These are phyloP conservation scores for Drosophila monieri DNA, from an alignment of 2,888 invertebrate species.

Conservation along the genomic window DNA sequence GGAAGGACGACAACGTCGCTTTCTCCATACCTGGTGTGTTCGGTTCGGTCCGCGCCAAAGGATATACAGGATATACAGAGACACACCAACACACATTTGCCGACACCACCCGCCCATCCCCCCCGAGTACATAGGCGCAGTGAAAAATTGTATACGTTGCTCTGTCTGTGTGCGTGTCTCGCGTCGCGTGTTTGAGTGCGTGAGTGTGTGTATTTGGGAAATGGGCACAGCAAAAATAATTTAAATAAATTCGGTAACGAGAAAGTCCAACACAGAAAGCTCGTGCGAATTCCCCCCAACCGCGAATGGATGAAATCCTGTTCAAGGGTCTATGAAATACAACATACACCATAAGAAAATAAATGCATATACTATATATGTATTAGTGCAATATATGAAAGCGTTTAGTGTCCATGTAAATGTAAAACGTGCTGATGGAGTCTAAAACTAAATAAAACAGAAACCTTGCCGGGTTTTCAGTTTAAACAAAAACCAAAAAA, in stretches of 20 bases:
- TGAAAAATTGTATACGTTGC: slow-evolving; percentile 40
- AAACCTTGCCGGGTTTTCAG: slow-evolving; percentile 29
- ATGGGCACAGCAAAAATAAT: slow-evolving; percentile 71
- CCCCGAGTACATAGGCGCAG: slow-evolving; percentile 50
- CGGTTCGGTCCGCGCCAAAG: slow-evolving; percentile 51
- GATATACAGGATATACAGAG: slow-evolving; percentile 50
- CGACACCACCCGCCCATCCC: slow-evolving; percentile 30
- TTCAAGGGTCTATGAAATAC: slow-evolving; percentile 22
- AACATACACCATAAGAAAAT: slow-evolving; percentile 22
- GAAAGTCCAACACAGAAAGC: slow-evolving; percentile 29
- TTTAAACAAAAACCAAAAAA: slow-evolving; percentile 29
- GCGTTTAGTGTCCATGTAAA: slow-evolving; percentile 26
- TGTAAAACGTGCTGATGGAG: slow-evolving; percentile 33
- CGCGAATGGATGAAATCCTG: slow-evolving; percentile 5
- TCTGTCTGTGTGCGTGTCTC: slow-evolving; percentile 40
- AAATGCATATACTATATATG: slow-evolving; percentile 3
- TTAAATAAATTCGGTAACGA: slow-evolving; percentile 60
- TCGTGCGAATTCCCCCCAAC: slow-evolving; percentile 9
- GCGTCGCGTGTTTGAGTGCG: slow-evolving; percentile 44
- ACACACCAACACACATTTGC: slow-evolving; percentile 36
- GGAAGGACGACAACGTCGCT: slow-evolving; percentile 81
- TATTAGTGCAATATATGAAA: slow-evolving; percentile 21
- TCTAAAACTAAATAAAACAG: slow-evolving; percentile 52
- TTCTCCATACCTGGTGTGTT: slow-evolving; percentile 15
- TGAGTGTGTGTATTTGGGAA: slow-evolving; percentile 44